Conservation (phyloP, 2,797 vertebrate species). For the Sylvia borin region DNA sequence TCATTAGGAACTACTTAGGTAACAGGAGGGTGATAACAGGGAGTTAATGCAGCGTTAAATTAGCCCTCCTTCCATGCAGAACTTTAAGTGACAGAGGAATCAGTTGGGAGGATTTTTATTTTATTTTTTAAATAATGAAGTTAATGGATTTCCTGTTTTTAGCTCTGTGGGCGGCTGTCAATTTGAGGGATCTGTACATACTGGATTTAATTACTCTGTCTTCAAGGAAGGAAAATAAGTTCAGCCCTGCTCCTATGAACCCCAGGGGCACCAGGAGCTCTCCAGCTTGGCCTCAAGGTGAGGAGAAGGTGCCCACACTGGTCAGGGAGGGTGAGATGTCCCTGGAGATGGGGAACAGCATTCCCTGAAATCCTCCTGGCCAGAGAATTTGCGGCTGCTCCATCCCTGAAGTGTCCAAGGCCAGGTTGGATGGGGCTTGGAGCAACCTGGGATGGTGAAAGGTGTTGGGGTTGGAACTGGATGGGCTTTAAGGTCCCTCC, state of each 20-base stretch:
- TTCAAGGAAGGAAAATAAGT: constrained; percentile 43
- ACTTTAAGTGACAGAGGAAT: constrained; percentile 58
- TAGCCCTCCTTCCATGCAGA: constrained; percentile 55
- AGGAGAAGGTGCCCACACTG: neutral
- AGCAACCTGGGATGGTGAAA: neutral
- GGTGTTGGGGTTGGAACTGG: neutral
- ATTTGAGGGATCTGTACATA: constrained; percentile 58
- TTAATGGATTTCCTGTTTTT: constrained; percentile 78
- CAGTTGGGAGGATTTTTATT: constrained; percentile 67
- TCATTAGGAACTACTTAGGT: constrained; percentile 78
- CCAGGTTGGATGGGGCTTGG: accelerated
- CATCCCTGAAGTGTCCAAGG: neutral
- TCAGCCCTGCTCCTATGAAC: neutral
- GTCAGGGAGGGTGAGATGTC: neutral
- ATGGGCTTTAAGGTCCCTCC: neutral
- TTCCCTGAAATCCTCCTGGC: neutral
- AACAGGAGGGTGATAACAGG: constrained; percentile 72
- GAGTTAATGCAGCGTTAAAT: constrained; percentile 75
- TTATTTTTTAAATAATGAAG: constrained; percentile 63
- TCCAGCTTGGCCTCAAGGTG: neutral
- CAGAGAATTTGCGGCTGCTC: neutral
- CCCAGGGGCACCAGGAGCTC: neutral
- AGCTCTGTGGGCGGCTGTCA: constrained; percentile 74
- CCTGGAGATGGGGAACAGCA: neutral
- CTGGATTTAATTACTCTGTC: constrained; percentile 63